phyloP scores from a whole-genome alignment of 2,888 invertebrate species.

The Malacosoma neustria region DNA sequence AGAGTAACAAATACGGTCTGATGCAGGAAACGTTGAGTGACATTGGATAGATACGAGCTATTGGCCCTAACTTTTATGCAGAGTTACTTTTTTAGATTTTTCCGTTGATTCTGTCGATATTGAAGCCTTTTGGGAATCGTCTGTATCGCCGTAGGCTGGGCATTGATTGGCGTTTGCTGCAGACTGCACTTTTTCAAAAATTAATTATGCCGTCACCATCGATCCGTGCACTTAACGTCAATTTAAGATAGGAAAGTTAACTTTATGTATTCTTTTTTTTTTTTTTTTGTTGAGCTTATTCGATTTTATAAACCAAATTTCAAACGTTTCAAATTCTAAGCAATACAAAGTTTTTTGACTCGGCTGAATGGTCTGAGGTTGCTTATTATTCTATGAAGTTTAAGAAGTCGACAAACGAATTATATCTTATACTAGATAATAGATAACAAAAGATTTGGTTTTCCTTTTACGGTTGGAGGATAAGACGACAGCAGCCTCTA shows the following conservation, averaged over 20 bases:
- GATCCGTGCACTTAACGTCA: not conserved
- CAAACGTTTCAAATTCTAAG: too few species aligned
- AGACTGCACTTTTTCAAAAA: constrained; percentile 28
- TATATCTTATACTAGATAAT: too few species aligned
- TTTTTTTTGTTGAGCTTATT: too few species aligned
- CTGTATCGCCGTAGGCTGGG: constrained; percentile 18
- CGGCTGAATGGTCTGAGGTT: too few species aligned
- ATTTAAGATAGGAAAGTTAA: constrained; percentile 6
- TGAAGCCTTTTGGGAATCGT: constrained; percentile 23
- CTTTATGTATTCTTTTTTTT: too few species aligned
- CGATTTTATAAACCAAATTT: too few species aligned
- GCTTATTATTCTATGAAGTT: too few species aligned
- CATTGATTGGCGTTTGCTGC: constrained; percentile 7
- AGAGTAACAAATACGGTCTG: constrained; percentile 7
- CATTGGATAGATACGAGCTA: constrained; percentile 17
- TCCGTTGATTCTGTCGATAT: constrained; percentile 32
- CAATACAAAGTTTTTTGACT: too few species aligned
- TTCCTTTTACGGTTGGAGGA: too few species aligned
- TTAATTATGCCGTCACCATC: constrained; percentile 26
- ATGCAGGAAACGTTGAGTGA: constrained; percentile 21
- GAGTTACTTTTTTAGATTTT: constrained; percentile 33
- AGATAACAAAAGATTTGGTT: too few species aligned
- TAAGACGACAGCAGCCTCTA: too few species aligned
- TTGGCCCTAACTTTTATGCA: constrained; percentile 14
- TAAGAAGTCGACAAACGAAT: too few species aligned